Base-by-base conservation (phyloP, 2,888 invertebrate species). In the Mimachlamys varia region DNA sequence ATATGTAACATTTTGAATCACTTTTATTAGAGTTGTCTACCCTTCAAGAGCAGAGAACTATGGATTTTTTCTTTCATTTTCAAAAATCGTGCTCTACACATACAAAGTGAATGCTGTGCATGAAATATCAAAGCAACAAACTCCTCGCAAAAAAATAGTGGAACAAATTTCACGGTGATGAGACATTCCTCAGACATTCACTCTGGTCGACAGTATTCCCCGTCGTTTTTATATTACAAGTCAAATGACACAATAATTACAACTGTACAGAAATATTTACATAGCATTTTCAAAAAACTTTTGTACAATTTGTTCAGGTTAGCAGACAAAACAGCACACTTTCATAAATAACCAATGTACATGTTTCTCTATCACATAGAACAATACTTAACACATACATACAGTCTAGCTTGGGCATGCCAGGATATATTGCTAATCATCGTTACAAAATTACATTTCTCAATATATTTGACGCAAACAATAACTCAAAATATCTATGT, bases 1-100 rank as follows among this genome's bases (percentile, higher is more conserved):
- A 76, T 76, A 76, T 76, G 7, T 76, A 76, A 76, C 76, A 76
- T 76, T 76, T 33, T 76, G 76, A 76, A 76, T 76, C 76, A 76
- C 76, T 76, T n/a, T 27, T 33, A 76, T 76, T 76, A 76, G 76
- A 76, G 76, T 76, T 76, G 12, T 76, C 76, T 76, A 17, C 76
- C 76, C 76, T 76, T 33, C 76, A 76, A 76, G 76, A 33, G 76
- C 76, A 76, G 76, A 76, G 33, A 76, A 76, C 76, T 76, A 15
- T 76, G 76, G 76, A 76, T 76, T 76, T 76, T 76, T 76, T 27
- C 10, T 76, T 76, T 27, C 27, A 27, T 76, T 76, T 76, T 33
- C 12, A 76, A 76, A 76, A 76, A 76, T 27, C 27, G 76, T 76
- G 76, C 76, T 22, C 12, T 76, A 76, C 76, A 76, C 76, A 33